Percentiles rank a stretch among this genome's conserved stretches.
Conservation (phyloP, 1,140 invertebrate species). For the Thereuonema tuberculata region DNA sequence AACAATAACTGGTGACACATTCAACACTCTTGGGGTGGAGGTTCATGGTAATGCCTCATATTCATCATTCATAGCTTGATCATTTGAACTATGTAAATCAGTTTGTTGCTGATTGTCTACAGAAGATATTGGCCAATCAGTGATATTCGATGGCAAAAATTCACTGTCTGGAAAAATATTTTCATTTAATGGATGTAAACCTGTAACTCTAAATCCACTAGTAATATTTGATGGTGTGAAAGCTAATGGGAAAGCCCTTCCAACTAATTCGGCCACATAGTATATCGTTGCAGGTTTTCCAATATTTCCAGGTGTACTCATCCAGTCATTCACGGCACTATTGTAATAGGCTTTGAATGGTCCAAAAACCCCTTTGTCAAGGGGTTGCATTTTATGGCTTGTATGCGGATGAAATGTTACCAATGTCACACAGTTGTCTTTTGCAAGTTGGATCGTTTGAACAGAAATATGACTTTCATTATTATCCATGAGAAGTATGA, state of each 20-base stretch:
- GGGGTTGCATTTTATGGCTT: constrained; percentile 20
- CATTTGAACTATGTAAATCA: neutral
- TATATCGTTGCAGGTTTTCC: constrained; percentile 36
- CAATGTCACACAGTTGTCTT: constrained; percentile 26
- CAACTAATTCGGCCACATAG: constrained; percentile 31
- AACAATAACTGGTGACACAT: neutral
- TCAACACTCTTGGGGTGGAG: neutral
- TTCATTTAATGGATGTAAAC: neutral
- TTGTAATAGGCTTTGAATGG: constrained; percentile 16
- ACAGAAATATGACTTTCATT: constrained; percentile 22
- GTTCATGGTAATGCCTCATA: neutral
- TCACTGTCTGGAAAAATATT: neutral
- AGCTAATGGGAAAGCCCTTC: constrained; percentile 27
- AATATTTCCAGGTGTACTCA: too few species aligned
- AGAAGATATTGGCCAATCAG: neutral
- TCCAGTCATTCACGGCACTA: too few species aligned
- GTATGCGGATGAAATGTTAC: constrained; percentile 22
- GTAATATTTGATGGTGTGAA: constrained; percentile 30
- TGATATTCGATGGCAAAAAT: neutral
- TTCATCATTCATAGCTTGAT: too few species aligned
- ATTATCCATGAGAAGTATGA: constrained; percentile 24
- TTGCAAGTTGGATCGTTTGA: constrained; percentile 16
- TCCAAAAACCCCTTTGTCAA: constrained; percentile 19
- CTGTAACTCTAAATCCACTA: neutral
- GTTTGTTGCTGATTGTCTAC: neutral